These are phyloP conservation scores for Caenorhabditis inopinata DNA, from an alignment of 1,140 invertebrate genomes.

Conservation along the genomic window DNA sequence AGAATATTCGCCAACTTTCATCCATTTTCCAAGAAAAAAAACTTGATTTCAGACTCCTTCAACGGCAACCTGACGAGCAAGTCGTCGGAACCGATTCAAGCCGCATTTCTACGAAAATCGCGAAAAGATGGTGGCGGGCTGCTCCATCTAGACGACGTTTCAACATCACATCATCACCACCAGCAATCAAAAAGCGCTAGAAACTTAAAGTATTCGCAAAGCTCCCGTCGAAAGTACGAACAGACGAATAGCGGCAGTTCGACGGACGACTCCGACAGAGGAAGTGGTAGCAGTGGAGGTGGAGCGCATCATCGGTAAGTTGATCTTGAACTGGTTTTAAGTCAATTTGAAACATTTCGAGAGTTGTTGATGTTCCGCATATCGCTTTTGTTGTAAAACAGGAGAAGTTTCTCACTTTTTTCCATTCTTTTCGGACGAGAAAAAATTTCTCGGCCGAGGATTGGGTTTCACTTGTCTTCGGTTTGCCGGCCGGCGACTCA, in stretches of 20 bases:
- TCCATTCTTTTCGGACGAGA: background rate
- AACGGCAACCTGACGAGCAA: background rate
- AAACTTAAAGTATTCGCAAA: conserved; percentile 9
- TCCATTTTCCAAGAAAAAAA: too few species aligned
- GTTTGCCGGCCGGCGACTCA: background rate
- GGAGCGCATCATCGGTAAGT: background rate
- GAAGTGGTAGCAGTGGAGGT: background rate
- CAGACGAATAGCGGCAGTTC: conserved; percentile 24
- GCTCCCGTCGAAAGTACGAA: conserved; percentile 5
- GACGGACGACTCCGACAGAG: conserved; percentile 18
- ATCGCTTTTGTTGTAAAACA: conserved; percentile 14
- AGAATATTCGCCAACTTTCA: too few species aligned
- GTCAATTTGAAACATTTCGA: too few species aligned
- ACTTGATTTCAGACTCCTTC: conserved; percentile 38
- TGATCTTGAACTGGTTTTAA: too few species aligned
- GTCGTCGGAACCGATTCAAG: conserved; percentile 26
- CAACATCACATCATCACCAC: conserved; percentile 13
- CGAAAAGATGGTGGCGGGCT: conserved; percentile 17
- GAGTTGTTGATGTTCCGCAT: background rate
- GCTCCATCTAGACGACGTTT: conserved; percentile 11
- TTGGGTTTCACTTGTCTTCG: conserved; percentile 26
- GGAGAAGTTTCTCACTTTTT: conserved; percentile 16
- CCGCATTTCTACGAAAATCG: conserved; percentile 25
- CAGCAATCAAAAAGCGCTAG: background rate
- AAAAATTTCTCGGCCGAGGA: background rate